Conservation (phyloP, 2,888 invertebrate genomes). For the Helicoverpa assulta region DNA sequence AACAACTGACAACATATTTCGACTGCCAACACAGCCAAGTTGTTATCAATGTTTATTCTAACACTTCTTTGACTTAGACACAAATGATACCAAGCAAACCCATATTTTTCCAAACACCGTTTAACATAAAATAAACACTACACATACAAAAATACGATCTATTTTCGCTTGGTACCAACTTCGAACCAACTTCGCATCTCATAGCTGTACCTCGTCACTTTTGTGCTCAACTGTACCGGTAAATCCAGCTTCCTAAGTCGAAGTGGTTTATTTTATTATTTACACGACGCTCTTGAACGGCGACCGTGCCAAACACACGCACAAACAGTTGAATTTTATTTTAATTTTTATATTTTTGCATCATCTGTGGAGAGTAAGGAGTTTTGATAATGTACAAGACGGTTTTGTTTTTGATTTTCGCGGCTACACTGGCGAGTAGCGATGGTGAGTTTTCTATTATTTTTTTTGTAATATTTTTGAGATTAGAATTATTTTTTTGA, state of each 20-base stretch:
- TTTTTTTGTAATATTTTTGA: not conserved
- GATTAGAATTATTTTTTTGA: not conserved
- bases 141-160: not conserved
- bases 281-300: slow-evolving; percentile 65
- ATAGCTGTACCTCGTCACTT: slow-evolving; percentile 58
- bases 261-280: slow-evolving; percentile 75
- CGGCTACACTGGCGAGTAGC: slow-evolving; percentile 67
- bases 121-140: slow-evolving; percentile 22
- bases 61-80: slow-evolving; percentile 21
- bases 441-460: slow-evolving; percentile 70
- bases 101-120: slow-evolving; percentile 1
- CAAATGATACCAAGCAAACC: slow-evolving; percentile 2
- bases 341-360: slow-evolving; percentile 5
- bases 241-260: slow-evolving; percentile 75
- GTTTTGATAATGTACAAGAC: slow-evolving; percentile 71
- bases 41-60: slow-evolving; percentile 31
- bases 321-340: slow-evolving; percentile 29
- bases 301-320: slow-evolving; percentile 57
- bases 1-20: not conserved
- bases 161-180: slow-evolving; percentile 20
- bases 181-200: slow-evolving; percentile 13
- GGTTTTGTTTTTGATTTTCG: slow-evolving; percentile 71
- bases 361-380: slow-evolving; percentile 23
- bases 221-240: slow-evolving; percentile 76
- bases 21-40: not conserved